Evolutionary conservation across 2,888 invertebrate genomes (phyloP).

Genomic region (Busseola fusca): DNA sequence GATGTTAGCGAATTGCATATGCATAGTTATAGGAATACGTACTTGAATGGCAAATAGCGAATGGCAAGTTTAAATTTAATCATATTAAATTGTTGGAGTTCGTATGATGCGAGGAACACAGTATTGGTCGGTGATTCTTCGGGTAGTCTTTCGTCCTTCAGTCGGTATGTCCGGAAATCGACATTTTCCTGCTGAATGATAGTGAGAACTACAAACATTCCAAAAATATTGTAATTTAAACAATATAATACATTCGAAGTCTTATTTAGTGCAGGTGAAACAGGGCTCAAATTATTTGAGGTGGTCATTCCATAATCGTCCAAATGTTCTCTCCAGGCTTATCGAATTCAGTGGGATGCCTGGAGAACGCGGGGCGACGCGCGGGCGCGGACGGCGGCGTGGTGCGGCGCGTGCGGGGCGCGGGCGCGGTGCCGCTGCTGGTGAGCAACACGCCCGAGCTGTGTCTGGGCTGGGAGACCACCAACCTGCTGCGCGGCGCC

Average conservation of each 20-base stretch:
- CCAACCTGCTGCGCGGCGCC: slow-evolving; percentile 93
- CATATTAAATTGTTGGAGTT: neutral
- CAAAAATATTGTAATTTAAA: neutral
- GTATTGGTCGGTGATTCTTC: neutral
- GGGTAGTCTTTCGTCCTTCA: neutral
- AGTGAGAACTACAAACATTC: neutral
- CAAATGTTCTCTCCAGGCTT: slow-evolving; percentile 84
- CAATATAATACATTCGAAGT: neutral
- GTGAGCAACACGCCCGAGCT: slow-evolving; percentile 96
- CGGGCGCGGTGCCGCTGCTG: slow-evolving; percentile 94
- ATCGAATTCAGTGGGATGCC: slow-evolving; percentile 91
- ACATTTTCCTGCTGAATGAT: neutral
- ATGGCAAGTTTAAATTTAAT: neutral
- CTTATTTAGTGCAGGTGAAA: neutral
- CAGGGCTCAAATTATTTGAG: neutral
- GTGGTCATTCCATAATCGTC: neutral
- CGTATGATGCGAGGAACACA: neutral
- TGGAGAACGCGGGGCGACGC: slow-evolving; percentile 81
- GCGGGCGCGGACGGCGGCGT: slow-evolving; percentile 91
- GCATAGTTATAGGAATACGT: neutral
- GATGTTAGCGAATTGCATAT: neutral
- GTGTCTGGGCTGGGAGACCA: slow-evolving; percentile 96
- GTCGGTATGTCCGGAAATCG: too few relatives aligned
- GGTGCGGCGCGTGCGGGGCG: slow-evolving; percentile 89
- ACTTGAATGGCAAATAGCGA: neutral